Evolutionary conservation across 2,888 invertebrate genomes (phyloP).

Genomic region (Catocala fraxini): DNA sequence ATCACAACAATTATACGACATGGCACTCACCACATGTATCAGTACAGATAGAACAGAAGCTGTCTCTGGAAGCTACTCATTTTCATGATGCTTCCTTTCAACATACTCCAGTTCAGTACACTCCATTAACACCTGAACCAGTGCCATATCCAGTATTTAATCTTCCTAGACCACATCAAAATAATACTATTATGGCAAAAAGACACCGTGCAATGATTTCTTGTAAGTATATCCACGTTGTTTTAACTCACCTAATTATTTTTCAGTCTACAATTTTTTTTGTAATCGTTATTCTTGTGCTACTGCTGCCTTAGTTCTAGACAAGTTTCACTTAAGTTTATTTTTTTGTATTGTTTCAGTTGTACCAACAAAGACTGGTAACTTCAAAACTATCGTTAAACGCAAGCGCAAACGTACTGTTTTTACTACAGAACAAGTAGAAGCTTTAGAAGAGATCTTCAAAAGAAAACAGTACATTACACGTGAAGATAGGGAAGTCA

Average conservation of each 20-base stretch:
- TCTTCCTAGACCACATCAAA: conserved; percentile 3
- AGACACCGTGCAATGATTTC: conserved; percentile 46
- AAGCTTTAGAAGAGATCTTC: conserved; percentile 91
- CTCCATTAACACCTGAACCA: conserved; percentile 18
- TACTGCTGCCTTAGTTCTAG: too few relatives aligned
- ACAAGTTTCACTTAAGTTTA: too few relatives aligned
- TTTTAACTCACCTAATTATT: background rate
- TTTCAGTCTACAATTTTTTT: background rate
- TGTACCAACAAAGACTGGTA: conserved; percentile 40
- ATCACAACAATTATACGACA: background rate
- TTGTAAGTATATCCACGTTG: conserved; percentile 43
- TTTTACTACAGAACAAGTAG: conserved; percentile 91
- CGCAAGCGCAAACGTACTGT: conserved; percentile 91
- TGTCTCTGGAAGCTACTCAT: background rate
- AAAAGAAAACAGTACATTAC: conserved; percentile 89
- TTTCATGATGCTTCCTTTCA: background rate
- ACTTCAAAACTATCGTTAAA: conserved; percentile 55
- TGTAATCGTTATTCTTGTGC: too few relatives aligned
- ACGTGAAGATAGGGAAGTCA: conserved; percentile 89
- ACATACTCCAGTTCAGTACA: conserved; percentile 20
- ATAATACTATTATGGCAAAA: conserved; percentile 21
- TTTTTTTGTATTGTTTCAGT: conserved; percentile 41
- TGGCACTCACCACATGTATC: background rate
- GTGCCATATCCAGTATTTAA: conserved; percentile 15
- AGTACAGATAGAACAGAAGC: background rate